Base-by-base conservation (phyloP, 2,113 vertebrate species). In the Carassius auratus region DNA sequence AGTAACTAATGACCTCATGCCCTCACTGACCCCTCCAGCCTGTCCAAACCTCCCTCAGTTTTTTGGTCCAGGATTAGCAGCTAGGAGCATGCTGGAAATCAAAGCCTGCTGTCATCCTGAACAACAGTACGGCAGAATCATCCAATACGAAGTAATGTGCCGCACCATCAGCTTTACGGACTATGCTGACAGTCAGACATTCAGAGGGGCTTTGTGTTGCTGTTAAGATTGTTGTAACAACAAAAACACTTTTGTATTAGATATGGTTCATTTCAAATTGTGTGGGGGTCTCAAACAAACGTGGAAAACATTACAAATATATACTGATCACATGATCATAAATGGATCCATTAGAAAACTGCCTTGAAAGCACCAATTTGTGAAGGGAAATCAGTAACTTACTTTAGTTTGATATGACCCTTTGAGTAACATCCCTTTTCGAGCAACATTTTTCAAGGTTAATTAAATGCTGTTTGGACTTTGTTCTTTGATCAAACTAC, bases 101-200 rank as follows among this genome's bases (percentile, higher is more conserved):
- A 88, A 85, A 85, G 59, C 76, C 73, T 21, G n/a, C 55, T 73
- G 74, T 64, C 73, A 64, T 79, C 30, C 84, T 33, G 69, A 52
- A 81, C 81, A 88, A 86, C 55, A 74, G 57, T 45, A 79, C 17
- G 30, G 81, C n/a, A 66, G 17, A 75, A 86, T 76, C 85, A 81
- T 74, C 57, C 14, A 21, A 81, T 48, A 26, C 45, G 15, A 36
- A 66, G 85, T 55, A 30, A 85, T 42, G 33, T 64, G 68, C 85
- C 57, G 61, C 77, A 81, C 66, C 66, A 81, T 64, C 26, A 26
- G 26, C 26, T 26, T 26, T 26, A 26, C 26, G 26, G 26, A 26
- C 26, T 26, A 26, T 26, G 36, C 86, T 85, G 74, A 71, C 79
- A 4, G 61, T 76, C 36, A 82, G 62, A 33, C 64, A 15, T 76